Base-by-base conservation (phyloP, 2,888 invertebrate species). In the Drosophila robusta region DNA sequence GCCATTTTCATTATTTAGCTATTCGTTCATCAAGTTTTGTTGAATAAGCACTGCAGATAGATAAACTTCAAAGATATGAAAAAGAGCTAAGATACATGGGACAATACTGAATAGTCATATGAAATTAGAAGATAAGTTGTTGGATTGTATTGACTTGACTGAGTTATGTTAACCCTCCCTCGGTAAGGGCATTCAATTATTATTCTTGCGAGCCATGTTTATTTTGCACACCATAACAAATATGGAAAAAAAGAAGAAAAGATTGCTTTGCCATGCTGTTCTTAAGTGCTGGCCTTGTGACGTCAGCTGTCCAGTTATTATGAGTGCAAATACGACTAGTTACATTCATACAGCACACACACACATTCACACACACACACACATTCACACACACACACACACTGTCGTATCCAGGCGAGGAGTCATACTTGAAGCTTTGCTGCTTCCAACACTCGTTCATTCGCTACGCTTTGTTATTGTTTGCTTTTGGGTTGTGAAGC, bases 401-500 rank as follows among this genome's bases (percentile, higher is more conserved):
- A 45, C 24, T 46, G n/a, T 62, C 39, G 26, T 24, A 60, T 57
- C 47, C 34, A 16, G 36, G 6, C 47, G 42, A 66, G 49, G 47
- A 76, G 56, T 66, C 72, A 65, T 60, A 38, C 65, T 39, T 45
- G 32, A 38, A 38, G 45, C 64, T 47, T 26, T 47, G 46, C 46
- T 26, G 12, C 24, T 12, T 11, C 61, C 46, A 63, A 39, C 65
- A 58, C 22, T 42, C 41, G 57, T 56, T 51, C 32, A 14, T 57
- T 57, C 29, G 42, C 36, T 44, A 52, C 38, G 66, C 60, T 60
- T 78, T 79, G 57, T 76, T 78, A 42, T 78, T 80, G 69, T 76
- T 78, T 79, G 61, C 58, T 66, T 77, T 71, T 79, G 57, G 80
- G 72, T 45, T 77, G 76, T 67, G 73, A 66, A 69, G 78, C 78